Conservation (phyloP, 2,113 vertebrate species). For the Oryzias curvinotus region DNA sequence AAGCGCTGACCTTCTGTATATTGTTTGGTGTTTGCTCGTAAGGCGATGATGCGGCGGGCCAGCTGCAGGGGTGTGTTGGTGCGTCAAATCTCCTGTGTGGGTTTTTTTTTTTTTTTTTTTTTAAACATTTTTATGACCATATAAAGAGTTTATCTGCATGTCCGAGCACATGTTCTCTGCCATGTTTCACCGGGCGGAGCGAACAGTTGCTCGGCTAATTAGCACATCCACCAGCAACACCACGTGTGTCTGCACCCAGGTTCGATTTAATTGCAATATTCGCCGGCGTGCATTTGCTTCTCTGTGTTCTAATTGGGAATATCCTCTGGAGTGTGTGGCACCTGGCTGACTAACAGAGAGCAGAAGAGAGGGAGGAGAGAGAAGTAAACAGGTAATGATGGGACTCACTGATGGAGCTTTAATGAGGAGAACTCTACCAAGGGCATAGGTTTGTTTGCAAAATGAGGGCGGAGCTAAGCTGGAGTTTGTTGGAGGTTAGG, state of each 20-base stretch:
- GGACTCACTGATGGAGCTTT: slow-evolving; percentile 66
- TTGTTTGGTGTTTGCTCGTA: not conserved
- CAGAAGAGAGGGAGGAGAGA: slow-evolving; percentile 50
- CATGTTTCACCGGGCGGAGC: not conserved
- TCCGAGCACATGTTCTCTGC: slow-evolving; percentile 4
- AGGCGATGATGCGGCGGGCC: not conserved
- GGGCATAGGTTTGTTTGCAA: slow-evolving; percentile 44
- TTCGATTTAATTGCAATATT: slow-evolving; percentile 63
- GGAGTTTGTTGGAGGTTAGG: slow-evolving; percentile 22
- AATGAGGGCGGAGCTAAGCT: not conserved
- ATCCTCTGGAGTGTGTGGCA: slow-evolving; percentile 66
- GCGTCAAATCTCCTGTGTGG: slow-evolving; percentile 2
- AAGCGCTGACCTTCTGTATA: not conserved
- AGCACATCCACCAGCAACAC: slow-evolving; percentile 43
- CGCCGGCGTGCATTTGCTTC: slow-evolving; percentile 45
- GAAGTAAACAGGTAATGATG: slow-evolving; percentile 72
- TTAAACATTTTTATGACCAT: not conserved
- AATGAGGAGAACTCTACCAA: slow-evolving; percentile 58
- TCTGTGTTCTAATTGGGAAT: slow-evolving; percentile 68
- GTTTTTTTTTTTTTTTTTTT: not conserved
- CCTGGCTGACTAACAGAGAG: slow-evolving; percentile 61
- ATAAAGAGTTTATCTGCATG: not conserved
- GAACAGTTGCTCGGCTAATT: slow-evolving; percentile 49
- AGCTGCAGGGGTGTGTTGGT: not conserved
- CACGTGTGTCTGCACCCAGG: slow-evolving; percentile 12